Evolutionary conservation across 2,888 invertebrate genomes (phyloP).

Genomic region (Apomyelois bistriatella): DNA sequence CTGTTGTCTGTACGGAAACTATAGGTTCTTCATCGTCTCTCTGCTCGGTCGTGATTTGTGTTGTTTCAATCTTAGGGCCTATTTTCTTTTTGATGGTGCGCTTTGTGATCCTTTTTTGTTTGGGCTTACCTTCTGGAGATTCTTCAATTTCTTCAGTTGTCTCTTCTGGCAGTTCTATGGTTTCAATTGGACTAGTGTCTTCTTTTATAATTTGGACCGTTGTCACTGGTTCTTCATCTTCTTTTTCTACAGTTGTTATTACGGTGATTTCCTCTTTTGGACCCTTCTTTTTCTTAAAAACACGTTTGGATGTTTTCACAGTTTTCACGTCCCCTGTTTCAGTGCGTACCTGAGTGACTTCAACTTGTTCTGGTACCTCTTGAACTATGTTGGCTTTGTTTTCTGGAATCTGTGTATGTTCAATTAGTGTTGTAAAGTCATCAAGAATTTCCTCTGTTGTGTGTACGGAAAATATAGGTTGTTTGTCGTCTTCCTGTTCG

Average conservation of each 20-base stretch:
- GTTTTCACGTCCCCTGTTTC: constrained; percentile 27
- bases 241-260: constrained; percentile 24
- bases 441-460: constrained; percentile 50
- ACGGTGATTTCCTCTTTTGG: constrained; percentile 21
- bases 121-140: constrained; percentile 25
- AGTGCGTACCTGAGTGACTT: not conserved
- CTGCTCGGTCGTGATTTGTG: constrained; percentile 23
- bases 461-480: constrained; percentile 31
- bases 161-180: constrained; percentile 30
- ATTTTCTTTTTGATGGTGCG: constrained; percentile 30
- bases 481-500: constrained; percentile 25
- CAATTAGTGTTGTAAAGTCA: constrained; percentile 48
- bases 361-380: constrained; percentile 3
- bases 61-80: constrained; percentile 28
- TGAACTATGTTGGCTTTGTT: constrained; percentile 24
- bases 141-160: constrained; percentile 42
- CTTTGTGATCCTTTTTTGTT: constrained; percentile 32
- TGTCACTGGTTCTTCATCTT: constrained; percentile 26
- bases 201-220: constrained; percentile 24
- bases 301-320: constrained; percentile 12
- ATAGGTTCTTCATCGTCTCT: constrained; percentile 27
- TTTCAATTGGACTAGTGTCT: constrained; percentile 17
- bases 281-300: constrained; percentile 26
- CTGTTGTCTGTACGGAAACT: constrained; percentile 38
- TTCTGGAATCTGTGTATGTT: constrained; percentile 42